Conservation (phyloP, 2,888 invertebrate species). For the Diaphora mendica region DNA sequence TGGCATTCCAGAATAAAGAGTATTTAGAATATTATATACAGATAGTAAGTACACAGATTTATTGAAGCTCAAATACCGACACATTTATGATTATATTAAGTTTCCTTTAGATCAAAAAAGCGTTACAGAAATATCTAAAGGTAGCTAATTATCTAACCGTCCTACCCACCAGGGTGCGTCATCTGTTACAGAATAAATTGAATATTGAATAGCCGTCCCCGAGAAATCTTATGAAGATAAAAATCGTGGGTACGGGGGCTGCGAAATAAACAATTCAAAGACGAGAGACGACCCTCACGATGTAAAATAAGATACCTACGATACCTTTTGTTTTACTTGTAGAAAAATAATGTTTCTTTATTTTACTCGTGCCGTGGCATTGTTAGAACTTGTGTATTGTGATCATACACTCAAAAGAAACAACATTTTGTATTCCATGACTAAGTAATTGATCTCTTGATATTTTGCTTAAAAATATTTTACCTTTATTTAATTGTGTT, state of each 20-base stretch:
- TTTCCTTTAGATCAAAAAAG: constrained; percentile 14
- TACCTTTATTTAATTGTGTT: not conserved
- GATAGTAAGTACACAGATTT: not conserved
- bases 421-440: constrained; percentile 34
- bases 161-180: constrained; percentile 37
- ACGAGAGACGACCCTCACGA: constrained; percentile 38
- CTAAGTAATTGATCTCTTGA: too few species aligned
- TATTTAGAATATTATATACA: not conserved
- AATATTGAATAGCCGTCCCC: constrained; percentile 49
- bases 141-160: constrained; percentile 44
- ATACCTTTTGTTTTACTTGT: constrained; percentile 40
- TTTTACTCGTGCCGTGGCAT: constrained; percentile 48
- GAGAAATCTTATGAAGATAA: constrained; percentile 40
- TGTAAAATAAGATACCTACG: constrained; percentile 45
- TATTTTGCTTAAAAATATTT: too few species aligned
- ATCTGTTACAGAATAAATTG: constrained; percentile 50
- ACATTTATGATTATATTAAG: not conserved
- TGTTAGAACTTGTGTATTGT: constrained; percentile 30
- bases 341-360: constrained; percentile 48
- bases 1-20: not conserved
- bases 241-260: constrained; percentile 50
- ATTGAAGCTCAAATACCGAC: not conserved
- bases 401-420: constrained; percentile 30
- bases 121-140: constrained; percentile 22
- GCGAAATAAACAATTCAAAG: constrained; percentile 60